Base-by-base conservation (phyloP, 2,888 invertebrate genomes). In the Drosophila mayaguana region DNA sequence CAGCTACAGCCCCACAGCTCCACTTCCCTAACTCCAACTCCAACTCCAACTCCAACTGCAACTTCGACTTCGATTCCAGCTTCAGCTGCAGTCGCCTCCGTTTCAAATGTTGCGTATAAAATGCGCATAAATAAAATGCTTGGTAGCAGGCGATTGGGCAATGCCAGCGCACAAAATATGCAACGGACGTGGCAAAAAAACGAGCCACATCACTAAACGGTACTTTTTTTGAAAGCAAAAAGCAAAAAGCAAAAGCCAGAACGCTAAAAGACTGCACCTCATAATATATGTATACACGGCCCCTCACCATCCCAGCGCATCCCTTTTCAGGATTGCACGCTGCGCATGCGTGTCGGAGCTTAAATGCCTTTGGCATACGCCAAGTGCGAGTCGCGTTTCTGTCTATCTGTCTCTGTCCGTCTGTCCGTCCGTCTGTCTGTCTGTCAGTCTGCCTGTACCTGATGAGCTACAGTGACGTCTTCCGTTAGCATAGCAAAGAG, bases 281-380 rank as follows among this genome's bases (percentile, higher is more conserved):
- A 53, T 60, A 53, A 43, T 43, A 56, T 45, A 34, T 45, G 22
- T 34, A 45, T 36, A 36, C 45, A 22, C 36, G 45, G 40, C 43
- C 72, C 72, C 51, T 48, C 28, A 48, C 50, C 55, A 43, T n/a
- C 9, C 38, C 72, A 18, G 42, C 67, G 18, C 74, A 72, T 74
- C 75, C 72, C 72, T 75, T 75, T 60, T 61, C 56, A 75, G 67
- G 75, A 67, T 75, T 75, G 72, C 60, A 65, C 55, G 65, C 72
- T 80, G 80, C 80, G 84, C 80, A 80, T 80, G 80, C 78, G 80
- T 73, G 75, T 59, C 69, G 70, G 78, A 83, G 75, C 80, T 81
- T 79, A 87, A 84, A 84, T 80, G 80, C 80, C 78, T 77, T 80
- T 80, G 80, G 85, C 84, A 84, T 81, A 81, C 84, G 84, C 87